Conservation (phyloP, 2,797 vertebrate species). For the Labroides dimidiatus region DNA sequence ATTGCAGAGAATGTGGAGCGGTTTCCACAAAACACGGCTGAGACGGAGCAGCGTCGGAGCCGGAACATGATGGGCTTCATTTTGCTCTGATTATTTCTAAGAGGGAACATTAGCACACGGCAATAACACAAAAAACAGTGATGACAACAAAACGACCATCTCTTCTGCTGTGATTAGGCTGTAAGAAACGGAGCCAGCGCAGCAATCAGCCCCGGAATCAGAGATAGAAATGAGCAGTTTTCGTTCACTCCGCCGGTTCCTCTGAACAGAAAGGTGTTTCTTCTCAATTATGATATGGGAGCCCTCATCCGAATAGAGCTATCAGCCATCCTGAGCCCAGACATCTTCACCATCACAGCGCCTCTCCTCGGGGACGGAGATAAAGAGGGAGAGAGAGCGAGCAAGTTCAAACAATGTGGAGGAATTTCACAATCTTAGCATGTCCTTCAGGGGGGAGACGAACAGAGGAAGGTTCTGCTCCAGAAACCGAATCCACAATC, state of each 20-base stretch:
- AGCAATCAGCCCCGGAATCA: slow-evolving; percentile 46
- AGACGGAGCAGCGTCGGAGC: slow-evolving; percentile 41
- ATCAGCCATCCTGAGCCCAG: slow-evolving; percentile 64
- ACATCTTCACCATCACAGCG: slow-evolving; percentile 72
- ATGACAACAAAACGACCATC: slow-evolving; percentile 61
- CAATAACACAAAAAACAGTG: slow-evolving; percentile 62
- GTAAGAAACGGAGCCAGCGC: slow-evolving; percentile 31
- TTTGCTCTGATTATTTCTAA: slow-evolving; percentile 67
- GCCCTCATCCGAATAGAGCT: slow-evolving; percentile 71
- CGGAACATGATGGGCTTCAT: slow-evolving; percentile 52
- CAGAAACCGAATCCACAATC: slow-evolving; percentile 10
- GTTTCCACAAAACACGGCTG: slow-evolving; percentile 48
- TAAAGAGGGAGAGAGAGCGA: slow-evolving; percentile 55
- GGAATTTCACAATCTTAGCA: slow-evolving; percentile 68
- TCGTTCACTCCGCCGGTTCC: slow-evolving; percentile 41
- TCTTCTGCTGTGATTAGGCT: slow-evolving; percentile 63
- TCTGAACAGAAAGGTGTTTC: slow-evolving; percentile 55
- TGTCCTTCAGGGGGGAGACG: slow-evolving; percentile 51
- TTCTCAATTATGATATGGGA: slow-evolving; percentile 70
- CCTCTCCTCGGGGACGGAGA: slow-evolving; percentile 63
- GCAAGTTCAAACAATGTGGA: slow-evolving; percentile 68
- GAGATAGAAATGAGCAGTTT: slow-evolving; percentile 49
- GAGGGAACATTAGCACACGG: slow-evolving; percentile 66
- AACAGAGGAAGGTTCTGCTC: slow-evolving; percentile 31
- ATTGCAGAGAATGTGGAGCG: slow-evolving; percentile 51